These are phyloP conservation scores for Platycheirus albimanus DNA, from an alignment of 2,888 invertebrate species.

Conservation along the genomic window DNA sequence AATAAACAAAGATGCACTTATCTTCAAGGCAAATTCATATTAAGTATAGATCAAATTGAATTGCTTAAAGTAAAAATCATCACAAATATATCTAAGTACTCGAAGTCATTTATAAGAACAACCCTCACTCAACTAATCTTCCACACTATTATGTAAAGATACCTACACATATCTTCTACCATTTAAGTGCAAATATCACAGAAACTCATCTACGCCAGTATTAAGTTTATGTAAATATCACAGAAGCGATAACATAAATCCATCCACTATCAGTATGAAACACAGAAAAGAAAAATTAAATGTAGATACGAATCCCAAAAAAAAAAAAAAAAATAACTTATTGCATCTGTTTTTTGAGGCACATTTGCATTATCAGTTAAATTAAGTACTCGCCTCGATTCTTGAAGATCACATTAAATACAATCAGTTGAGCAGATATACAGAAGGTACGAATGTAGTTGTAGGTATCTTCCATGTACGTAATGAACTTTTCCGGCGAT, in stretches of 20 bases:
- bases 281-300: background rate
- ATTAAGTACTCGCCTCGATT: constrained; percentile 62
- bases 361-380: constrained; percentile 71
- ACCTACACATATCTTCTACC: background rate
- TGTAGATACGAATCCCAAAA: constrained; percentile 3
- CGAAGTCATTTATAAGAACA: too few species aligned
- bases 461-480: too few species aligned
- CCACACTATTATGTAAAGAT: too few species aligned
- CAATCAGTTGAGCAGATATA: constrained; percentile 42
- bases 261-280: background rate
- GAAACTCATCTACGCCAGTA: background rate
- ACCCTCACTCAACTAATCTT: too few species aligned
- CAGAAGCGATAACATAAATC: constrained; percentile 36
- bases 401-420: constrained; percentile 42
- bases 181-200: constrained; percentile 5
- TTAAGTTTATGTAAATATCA: constrained; percentile 8
- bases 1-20: too few species aligned
- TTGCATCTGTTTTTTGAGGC: constrained; percentile 37
- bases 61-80: too few species aligned
- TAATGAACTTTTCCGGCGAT: constrained; percentile 63
- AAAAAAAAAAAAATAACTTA: background rate
- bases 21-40: too few species aligned
- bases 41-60: too few species aligned
- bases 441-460: too few species aligned
- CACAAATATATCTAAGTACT: too few species aligned